These are phyloP conservation scores for Notospermus geniculatus DNA, from an alignment of 1,140 invertebrate genomes.

Conservation along the genomic window DNA sequence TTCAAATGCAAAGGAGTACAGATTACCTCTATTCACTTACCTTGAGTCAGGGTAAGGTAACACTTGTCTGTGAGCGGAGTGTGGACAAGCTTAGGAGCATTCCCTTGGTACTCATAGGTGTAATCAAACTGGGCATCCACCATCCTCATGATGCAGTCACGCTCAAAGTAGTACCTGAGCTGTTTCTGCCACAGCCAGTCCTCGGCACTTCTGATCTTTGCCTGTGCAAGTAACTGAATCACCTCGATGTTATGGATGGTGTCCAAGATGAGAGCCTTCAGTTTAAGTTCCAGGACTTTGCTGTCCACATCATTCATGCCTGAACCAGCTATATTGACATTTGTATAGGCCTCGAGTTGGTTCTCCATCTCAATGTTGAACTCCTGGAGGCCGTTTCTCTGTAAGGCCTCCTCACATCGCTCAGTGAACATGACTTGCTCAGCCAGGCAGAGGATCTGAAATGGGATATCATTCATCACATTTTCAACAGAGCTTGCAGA, in stretches of 20 bases:
- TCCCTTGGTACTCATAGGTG: slow-evolving; percentile 96
- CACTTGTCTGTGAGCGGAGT: slow-evolving; percentile 93
- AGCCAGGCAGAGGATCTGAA: slow-evolving; percentile 70
- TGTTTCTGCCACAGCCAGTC: slow-evolving; percentile 97
- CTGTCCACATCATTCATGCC: slow-evolving; percentile 30
- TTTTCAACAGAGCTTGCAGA: too few species aligned
- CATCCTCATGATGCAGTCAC: slow-evolving; percentile 62
- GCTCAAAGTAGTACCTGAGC: slow-evolving; percentile 67
- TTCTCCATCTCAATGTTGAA: slow-evolving; percentile 57
- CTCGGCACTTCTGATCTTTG: slow-evolving; percentile 63
- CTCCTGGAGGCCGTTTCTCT: slow-evolving; percentile 62
- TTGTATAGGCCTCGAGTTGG: slow-evolving; percentile 68
- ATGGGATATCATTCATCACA: neutral
- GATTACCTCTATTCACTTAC: too few species aligned
- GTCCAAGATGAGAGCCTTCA: slow-evolving; percentile 83
- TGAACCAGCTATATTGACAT: slow-evolving; percentile 53
- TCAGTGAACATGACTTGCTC: slow-evolving; percentile 77
- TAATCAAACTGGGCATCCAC: slow-evolving; percentile 92
- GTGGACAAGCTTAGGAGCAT: slow-evolving; percentile 84
- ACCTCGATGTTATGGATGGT: slow-evolving; percentile 87
- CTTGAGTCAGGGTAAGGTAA: slow-evolving; percentile 91
- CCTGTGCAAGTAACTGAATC: slow-evolving; percentile 72
- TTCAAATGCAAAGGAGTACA: too few species aligned
- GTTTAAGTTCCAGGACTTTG: slow-evolving; percentile 57
- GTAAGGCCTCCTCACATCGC: slow-evolving; percentile 77